Evolutionary conservation across 2,797 vertebrate species (phyloP), one percentile per base, ranked within the genome.

Genomic region (Crocodylus rhombifer): DNA sequence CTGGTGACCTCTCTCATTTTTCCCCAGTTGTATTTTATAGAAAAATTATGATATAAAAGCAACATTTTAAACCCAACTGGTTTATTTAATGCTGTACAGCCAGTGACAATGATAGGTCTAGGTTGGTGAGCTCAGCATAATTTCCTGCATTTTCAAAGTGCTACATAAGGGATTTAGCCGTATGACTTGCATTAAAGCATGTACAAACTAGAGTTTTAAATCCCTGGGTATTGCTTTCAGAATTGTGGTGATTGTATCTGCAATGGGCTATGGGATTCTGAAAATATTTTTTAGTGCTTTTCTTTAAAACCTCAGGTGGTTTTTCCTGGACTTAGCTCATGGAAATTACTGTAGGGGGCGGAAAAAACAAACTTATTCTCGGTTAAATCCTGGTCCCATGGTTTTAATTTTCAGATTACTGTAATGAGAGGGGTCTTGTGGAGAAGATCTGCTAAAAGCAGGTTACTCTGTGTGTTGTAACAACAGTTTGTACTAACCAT

Each of bases 111-210:
- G 51, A 76, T 74, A 5, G 2, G 2, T 86, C 14, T 62, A 80
- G 14, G 33, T 3, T 8, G 69, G 21, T 71, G 23, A 88, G n/a
- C 18, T 56, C 90, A 73, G 51, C 25, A 30, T 58, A n/a, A n/a
- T 75, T 88, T 91, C 77, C 20, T n/a, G 15, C 14, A 5, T 14
- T 36, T 30, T 15, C 82, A n/a, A 89, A 91, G 9, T 71, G 51
- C 36, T 89, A 28, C 77, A 36, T 77, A 82, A 88, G 51, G 74
- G 23, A 62, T 87, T 88, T 82, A 87, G 8, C 61, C 88, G 89
- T 62, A 36, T 82, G 56, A 82, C 64, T 79, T 62, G 76, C 87
- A 77, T 94, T 91, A 91, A 94, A 33, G 58, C 84, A 30, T 64
- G 77, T 55, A 62, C 60, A 58, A 94, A 63, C 69, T 74, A 82